Evolutionary conservation across 2,113 vertebrate species (phyloP).

Genomic region (Cyphomyrus discorhynchus): DNA sequence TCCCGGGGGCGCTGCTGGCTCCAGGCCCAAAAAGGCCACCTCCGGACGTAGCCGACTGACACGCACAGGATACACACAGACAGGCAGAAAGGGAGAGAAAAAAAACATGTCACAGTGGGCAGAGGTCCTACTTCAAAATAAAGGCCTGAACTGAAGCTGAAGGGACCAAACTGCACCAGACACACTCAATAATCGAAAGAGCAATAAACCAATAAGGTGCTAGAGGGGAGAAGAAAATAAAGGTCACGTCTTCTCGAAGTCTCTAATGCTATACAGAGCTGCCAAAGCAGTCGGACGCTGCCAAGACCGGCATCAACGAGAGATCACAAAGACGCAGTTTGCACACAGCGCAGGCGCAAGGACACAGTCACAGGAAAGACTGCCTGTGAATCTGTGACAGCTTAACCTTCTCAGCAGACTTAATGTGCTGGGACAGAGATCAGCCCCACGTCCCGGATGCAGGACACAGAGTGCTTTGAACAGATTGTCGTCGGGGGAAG

Average conservation of each 20-base stretch:
- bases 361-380: neutral
- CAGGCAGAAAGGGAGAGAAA: neutral
- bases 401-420: neutral
- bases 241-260: neutral
- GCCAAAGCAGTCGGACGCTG: neutral
- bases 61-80: neutral
- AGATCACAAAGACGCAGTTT: neutral
- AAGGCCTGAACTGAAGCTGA: neutral
- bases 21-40: slow-evolving; percentile 73
- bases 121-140: neutral
- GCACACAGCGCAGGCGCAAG: neutral
- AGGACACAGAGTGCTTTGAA: neutral
- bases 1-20: slow-evolving; percentile 47
- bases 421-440: neutral
- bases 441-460: neutral
- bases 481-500: neutral
- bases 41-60: slow-evolving; percentile 60
- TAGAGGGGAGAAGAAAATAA: neutral
- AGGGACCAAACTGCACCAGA: neutral
- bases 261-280: neutral
- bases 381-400: neutral
- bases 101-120: neutral
- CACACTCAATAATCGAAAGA: neutral
- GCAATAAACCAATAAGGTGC: neutral
- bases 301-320: neutral